Percentiles rank a stretch among this genome's conserved stretches.
These are phyloP conservation scores for Tachina grossa DNA, from an alignment of 2,888 invertebrate genomes.

Conservation along the genomic window DNA sequence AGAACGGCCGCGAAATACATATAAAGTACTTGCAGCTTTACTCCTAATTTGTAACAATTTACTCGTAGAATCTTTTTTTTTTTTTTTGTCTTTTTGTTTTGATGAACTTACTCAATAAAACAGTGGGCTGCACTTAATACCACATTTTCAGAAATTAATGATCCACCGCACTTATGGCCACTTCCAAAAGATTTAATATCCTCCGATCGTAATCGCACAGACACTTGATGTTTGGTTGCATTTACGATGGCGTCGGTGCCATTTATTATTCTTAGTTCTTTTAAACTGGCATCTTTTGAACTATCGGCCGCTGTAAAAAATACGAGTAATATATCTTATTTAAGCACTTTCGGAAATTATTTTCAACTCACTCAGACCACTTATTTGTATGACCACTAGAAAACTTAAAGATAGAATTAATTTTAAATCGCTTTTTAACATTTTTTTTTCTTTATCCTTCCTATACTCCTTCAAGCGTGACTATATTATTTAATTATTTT, in stretches of 20 bases:
- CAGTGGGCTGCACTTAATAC: constrained; percentile 81
- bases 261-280: constrained; percentile 69
- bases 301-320: constrained; percentile 20
- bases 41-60: no score
- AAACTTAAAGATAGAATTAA: no score
- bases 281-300: neutral
- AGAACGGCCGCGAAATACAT: no score
- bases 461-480: no score
- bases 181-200: constrained; percentile 77
- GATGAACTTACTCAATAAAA: constrained; percentile 73
- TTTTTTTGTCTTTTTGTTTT: no score
- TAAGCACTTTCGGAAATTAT: neutral
- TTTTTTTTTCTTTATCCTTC: no score
- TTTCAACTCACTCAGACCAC: neutral
- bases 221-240: constrained; percentile 78
- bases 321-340: neutral
- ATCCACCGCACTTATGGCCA: constrained; percentile 80
- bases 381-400: constrained; percentile 5
- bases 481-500: no score
- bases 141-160: constrained; percentile 76
- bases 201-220: constrained; percentile 75
- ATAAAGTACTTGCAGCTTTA: no score
- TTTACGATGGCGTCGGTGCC: constrained; percentile 63
- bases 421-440: no score
- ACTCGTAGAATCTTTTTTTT: no score